phyloP scores from a whole-genome alignment of 2,797 vertebrate genomes.

The Macrochelys suwanniensis region DNA sequence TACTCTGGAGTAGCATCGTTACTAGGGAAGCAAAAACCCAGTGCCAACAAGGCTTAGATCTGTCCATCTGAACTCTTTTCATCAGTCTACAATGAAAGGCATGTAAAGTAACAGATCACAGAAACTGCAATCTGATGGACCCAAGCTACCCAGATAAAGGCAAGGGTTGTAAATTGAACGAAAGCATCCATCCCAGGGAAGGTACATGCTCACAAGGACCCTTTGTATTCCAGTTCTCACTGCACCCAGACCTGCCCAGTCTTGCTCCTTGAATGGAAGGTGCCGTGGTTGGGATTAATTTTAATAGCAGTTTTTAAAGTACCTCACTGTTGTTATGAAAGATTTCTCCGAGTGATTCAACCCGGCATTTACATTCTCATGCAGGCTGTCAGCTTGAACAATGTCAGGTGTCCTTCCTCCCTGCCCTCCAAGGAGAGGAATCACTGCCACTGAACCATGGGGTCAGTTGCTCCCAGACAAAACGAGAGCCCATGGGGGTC shows the following conservation, averaged over 20 bases:
- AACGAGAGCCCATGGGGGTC: fast-evolving
- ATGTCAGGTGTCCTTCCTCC: background rate
- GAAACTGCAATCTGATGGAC: constrained; percentile 6
- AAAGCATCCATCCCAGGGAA: background rate
- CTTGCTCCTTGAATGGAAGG: fast-evolving
- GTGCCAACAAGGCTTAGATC: background rate
- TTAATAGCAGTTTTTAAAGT: background rate
- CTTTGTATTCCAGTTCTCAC: fast-evolving
- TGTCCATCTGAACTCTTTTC: background rate
- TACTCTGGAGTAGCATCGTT: background rate
- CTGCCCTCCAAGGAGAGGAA: fast-evolving
- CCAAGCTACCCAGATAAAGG: background rate
- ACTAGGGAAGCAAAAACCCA: background rate
- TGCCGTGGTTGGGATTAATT: fast-evolving
- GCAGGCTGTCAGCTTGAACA: fast-evolving
- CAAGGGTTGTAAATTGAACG: background rate
- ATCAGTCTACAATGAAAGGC: background rate
- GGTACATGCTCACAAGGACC: fast-evolving
- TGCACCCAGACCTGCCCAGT: fast-evolving
- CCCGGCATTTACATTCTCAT: fast-evolving
- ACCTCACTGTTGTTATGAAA: background rate
- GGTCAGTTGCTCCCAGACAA: fast-evolving
- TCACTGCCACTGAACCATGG: background rate
- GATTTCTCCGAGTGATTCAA: background rate
- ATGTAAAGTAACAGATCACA: background rate